Evolutionary conservation across 2,888 invertebrate genomes (phyloP).

Genomic region (Pollenia labialis): DNA sequence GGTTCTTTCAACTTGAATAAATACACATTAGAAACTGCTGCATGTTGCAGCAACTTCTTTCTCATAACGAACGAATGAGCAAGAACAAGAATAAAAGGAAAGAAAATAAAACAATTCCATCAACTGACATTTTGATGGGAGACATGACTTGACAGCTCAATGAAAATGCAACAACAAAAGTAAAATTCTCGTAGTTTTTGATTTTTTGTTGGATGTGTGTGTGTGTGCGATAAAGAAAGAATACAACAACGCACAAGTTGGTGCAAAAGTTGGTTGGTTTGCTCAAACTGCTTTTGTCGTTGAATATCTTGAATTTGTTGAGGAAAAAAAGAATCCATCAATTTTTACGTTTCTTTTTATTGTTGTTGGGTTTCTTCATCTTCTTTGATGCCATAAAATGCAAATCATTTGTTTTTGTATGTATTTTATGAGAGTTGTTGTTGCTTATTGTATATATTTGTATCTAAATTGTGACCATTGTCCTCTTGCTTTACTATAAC

Average conservation of each 20-base stretch:
- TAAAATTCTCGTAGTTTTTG: slow-evolving; percentile 20
- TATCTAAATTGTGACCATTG: slow-evolving; percentile 58
- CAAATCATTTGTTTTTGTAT: slow-evolving; percentile 65
- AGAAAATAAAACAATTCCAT: slow-evolving; percentile 66
- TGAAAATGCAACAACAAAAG: slow-evolving; percentile 76
- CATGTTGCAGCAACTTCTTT: slow-evolving; percentile 8
- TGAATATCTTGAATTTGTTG: slow-evolving; percentile 23
- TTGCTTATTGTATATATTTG: background rate
- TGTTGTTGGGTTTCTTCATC: slow-evolving; percentile 19
- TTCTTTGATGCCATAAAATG: slow-evolving; percentile 69
- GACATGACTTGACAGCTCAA: slow-evolving; percentile 79
- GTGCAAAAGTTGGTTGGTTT: slow-evolving; percentile 53
- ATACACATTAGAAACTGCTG: slow-evolving; percentile 18
- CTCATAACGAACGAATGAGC: slow-evolving; percentile 24
- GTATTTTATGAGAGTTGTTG: background rate
- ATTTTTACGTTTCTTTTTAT: slow-evolving; percentile 66
- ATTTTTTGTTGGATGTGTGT: background rate
- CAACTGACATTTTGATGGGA: slow-evolving; percentile 73
- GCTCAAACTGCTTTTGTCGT: slow-evolving; percentile 34
- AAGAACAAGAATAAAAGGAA: slow-evolving; percentile 10
- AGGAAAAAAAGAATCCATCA: slow-evolving; percentile 67
- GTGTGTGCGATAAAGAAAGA: slow-evolving; percentile 36
- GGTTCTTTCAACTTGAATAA: slow-evolving; percentile 64
- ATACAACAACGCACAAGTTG: slow-evolving; percentile 34
- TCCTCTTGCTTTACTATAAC: slow-evolving; percentile 52